Conservation (phyloP, 2,113 vertebrate species). For the Patagioenas fasciata region DNA sequence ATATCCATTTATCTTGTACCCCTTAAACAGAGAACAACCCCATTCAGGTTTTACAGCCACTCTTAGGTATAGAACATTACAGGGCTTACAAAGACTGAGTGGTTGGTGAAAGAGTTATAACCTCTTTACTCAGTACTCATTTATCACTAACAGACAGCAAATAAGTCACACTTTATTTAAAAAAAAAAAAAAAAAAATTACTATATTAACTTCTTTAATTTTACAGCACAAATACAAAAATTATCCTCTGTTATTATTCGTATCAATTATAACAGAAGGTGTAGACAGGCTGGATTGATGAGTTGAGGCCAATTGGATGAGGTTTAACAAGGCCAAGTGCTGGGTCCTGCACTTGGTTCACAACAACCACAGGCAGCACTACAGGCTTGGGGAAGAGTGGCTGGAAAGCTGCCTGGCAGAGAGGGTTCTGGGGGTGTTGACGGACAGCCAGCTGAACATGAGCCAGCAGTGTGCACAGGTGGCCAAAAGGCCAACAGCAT, state of each 20-base stretch:
- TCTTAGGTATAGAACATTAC: not conserved
- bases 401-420: no score
- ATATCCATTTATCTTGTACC: not conserved
- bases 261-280: not conserved
- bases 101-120: not conserved
- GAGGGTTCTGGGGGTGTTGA: not conserved
- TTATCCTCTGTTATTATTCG: not conserved
- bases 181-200: not conserved
- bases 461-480: not conserved
- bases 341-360: accelerated
- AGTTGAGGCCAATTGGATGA: not conserved
- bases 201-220: not conserved
- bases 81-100: not conserved
- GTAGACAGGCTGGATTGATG: accelerated
- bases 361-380: accelerated
- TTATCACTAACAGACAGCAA: not conserved
- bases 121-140: not conserved
- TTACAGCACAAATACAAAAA: not conserved
- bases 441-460: accelerated
- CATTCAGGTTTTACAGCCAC: not conserved
- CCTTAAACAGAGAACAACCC: not conserved
- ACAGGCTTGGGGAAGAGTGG: not conserved
- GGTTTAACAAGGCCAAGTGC: not conserved
- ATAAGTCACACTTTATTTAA: not conserved
- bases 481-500: not conserved